These are phyloP conservation scores for Novumbra hubbsi DNA, from an alignment of 2,797 vertebrate genomes.

Conservation along the genomic window DNA sequence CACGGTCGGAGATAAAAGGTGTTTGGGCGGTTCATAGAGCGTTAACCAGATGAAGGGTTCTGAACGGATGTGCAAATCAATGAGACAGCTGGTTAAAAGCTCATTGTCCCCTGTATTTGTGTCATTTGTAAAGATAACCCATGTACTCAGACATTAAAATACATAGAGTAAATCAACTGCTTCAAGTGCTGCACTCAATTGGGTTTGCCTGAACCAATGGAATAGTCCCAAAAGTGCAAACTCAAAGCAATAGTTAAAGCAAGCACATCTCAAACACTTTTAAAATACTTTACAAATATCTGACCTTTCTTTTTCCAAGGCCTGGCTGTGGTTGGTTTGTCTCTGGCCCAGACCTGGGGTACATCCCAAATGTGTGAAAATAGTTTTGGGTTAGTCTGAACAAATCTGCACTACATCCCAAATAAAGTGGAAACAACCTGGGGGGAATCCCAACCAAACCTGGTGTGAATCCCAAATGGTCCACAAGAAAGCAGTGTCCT, in stretches of 20 bases:
- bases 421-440: neutral
- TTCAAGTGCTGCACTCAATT: neutral
- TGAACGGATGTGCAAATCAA: slow-evolving; percentile 53
- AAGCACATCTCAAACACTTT: slow-evolving; percentile 1
- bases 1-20: slow-evolving; percentile 30
- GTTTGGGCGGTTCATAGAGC: slow-evolving; percentile 11
- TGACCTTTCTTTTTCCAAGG: neutral
- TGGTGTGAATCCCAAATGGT: neutral
- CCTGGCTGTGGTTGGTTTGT: neutral
- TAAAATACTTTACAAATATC: neutral
- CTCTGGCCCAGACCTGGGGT: neutral
- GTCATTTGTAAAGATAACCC: slow-evolving; percentile 44
- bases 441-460: neutral
- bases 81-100: slow-evolving; percentile 53
- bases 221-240: slow-evolving; percentile 1
- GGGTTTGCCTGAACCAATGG: neutral
- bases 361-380: neutral
- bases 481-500: neutral
- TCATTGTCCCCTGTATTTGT: slow-evolving; percentile 59
- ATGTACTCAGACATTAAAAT: neutral
- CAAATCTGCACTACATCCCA: neutral
- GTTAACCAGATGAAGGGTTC: slow-evolving; percentile 35
- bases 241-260: neutral
- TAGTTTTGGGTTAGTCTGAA: neutral
- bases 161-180: slow-evolving; percentile 6